Base-by-base conservation (phyloP, 2,888 invertebrate genomes). In the Pasiphila rectangulata region DNA sequence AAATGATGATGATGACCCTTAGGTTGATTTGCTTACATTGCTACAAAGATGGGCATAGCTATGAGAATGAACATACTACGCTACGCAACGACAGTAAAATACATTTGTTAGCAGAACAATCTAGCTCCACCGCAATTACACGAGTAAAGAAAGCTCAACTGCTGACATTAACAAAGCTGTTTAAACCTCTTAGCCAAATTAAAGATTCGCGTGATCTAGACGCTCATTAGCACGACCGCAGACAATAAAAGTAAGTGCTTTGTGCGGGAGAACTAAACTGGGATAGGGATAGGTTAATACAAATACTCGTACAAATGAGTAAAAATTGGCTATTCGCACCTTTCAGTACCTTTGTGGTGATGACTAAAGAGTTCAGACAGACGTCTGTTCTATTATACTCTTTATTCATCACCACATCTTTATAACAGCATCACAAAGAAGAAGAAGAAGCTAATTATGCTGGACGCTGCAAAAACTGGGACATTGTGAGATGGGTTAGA, bases 121-220 rank as follows among this genome's bases (percentile, higher is more conserved):
- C 30, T 23, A 19, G 43, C 29, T 32, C 10, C 10, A 17, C 20
- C 19, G 32, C 2, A 42, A 20, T 27, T 21, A 37, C 16, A 49
- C 27, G 9, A 17, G 40, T 29, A 48, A 48, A 46, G 41, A 36
- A 54, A 46, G 23, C 40, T 40, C 17, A 48, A 42, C 50, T 48
- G 46, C 46, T 37, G 52, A 51, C 53, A 55, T 53, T 55, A 51
- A 32, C 45, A 44, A 36, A 54, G 43, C 54, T 12, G 41, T 41
- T 19, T 23, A 46, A 51, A 40, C 13, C 45, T 41, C 52, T 43
- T 48, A 49, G 44, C 42, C n/a, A 58, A 64, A 64, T 61, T 56
- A 59, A 38, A 59, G 42, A 54, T 54, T 63, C 47, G 61, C 63
- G 63, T 67, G 64, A 48, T 40, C 27, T 21, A 41, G 46, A 48